Percentiles rank a stretch among this genome's conserved stretches.
Conservation (phyloP, 2,797 vertebrate species). For the Salmo trutta region DNA sequence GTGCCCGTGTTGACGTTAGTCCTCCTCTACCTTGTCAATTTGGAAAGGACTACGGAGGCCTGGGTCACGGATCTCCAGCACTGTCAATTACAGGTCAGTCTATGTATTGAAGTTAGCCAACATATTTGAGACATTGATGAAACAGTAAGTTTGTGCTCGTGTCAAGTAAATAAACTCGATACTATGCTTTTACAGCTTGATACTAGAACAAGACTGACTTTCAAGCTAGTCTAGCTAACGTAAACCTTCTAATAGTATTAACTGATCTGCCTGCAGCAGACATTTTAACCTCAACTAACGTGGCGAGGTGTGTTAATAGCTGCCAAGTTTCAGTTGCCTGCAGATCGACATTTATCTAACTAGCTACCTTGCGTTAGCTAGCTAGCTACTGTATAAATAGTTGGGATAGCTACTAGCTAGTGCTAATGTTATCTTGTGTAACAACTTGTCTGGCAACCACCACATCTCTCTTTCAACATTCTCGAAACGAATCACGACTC, state of each 20-base stretch:
- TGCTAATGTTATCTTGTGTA: background rate
- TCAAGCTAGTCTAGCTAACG: background rate
- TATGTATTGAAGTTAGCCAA: background rate
- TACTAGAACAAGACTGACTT: background rate
- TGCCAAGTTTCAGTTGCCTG: background rate
- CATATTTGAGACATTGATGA: background rate
- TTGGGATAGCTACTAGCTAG: too few species aligned
- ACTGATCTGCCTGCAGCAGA: background rate
- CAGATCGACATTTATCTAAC: background rate
- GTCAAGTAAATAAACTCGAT: background rate
- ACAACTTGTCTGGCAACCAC: background rate
- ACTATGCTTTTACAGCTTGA: background rate
- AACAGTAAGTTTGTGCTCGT: background rate
- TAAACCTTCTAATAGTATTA: background rate
- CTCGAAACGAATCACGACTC: background rate
- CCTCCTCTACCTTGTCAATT: background rate
- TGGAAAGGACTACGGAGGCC: constrained; percentile 6
- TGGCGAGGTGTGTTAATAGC: background rate
- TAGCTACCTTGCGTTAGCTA: background rate
- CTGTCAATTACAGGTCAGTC: constrained; percentile 34
- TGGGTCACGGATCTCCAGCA: constrained; percentile 1
- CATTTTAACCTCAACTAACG: background rate
- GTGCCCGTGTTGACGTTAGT: constrained; percentile 31
- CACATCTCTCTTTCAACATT: background rate
- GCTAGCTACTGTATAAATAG: background rate